phyloP scores from a whole-genome alignment of 1,140 invertebrate species.

The Acyrthosiphon pisum region DNA sequence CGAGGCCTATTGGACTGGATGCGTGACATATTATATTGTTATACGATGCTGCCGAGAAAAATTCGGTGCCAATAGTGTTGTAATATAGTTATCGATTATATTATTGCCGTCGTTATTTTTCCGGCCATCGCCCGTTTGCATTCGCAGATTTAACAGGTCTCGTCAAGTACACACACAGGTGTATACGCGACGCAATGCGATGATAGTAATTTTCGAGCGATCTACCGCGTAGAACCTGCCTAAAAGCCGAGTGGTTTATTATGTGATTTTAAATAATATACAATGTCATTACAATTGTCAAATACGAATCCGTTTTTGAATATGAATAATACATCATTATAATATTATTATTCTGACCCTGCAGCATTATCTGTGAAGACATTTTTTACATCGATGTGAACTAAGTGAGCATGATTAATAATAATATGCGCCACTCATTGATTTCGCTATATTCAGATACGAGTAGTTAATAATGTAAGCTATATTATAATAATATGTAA shows the following conservation, averaged over 20 bases:
- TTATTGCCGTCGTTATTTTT: neutral
- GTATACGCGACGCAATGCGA: neutral
- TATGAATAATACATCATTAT: neutral
- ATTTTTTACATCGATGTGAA: neutral
- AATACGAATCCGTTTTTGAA: neutral
- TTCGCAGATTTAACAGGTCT: neutral
- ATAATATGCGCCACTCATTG: neutral
- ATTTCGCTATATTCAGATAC: neutral
- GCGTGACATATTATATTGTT: neutral
- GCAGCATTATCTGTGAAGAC: neutral
- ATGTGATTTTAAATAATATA: neutral
- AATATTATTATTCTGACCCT: neutral
- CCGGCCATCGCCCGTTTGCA: neutral
- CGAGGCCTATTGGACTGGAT: neutral
- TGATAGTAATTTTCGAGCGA: neutral
- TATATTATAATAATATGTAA: neutral
- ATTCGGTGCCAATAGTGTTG: neutral
- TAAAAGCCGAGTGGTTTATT: neutral
- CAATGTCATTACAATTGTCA: neutral
- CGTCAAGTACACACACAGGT: neutral
- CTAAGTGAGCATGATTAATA: neutral
- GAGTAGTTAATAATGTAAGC: neutral
- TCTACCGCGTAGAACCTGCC: neutral
- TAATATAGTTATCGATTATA: neutral
- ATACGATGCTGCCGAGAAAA: neutral